Percentiles rank a stretch among this genome's conserved stretches.
Conservation (phyloP, 2,113 vertebrate genomes). For the Channa argus region DNA sequence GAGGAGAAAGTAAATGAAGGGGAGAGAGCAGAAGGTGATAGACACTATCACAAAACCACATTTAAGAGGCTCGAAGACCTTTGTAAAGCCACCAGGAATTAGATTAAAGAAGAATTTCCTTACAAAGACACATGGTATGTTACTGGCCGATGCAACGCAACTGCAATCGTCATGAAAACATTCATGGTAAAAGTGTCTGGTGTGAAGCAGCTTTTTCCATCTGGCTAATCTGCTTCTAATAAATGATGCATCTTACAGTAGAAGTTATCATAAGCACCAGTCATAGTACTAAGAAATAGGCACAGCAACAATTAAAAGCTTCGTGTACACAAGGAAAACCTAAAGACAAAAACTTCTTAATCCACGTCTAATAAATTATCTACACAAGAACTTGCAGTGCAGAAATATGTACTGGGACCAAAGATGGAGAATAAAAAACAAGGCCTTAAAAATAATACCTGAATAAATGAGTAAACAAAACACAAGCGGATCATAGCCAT, state of each 20-base stretch:
- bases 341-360: too few relatives aligned
- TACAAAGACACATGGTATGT: background rate
- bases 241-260: too few relatives aligned
- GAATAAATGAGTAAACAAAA: slow-evolving; percentile 21
- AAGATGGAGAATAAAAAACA: background rate
- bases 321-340: too few relatives aligned
- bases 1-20: slow-evolving; percentile 14
- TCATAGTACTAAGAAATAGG: too few relatives aligned
- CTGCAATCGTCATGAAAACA: background rate
- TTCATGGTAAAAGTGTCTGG: background rate
- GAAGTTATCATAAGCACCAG: too few relatives aligned
- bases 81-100: slow-evolving; percentile 18
- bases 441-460: background rate
- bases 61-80: background rate
- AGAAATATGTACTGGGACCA: too few relatives aligned
- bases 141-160: background rate
- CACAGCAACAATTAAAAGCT: too few relatives aligned
- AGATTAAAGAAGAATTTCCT: background rate
- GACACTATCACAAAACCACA: slow-evolving; percentile 16
- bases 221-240: too few relatives aligned
- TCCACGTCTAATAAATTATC: too few relatives aligned
- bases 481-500: background rate
- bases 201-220: background rate
- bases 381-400: too few relatives aligned
- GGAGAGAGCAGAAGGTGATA: background rate